Conservation (phyloP, 1,140 invertebrate species). For the Caenorhabditis inopinata region DNA sequence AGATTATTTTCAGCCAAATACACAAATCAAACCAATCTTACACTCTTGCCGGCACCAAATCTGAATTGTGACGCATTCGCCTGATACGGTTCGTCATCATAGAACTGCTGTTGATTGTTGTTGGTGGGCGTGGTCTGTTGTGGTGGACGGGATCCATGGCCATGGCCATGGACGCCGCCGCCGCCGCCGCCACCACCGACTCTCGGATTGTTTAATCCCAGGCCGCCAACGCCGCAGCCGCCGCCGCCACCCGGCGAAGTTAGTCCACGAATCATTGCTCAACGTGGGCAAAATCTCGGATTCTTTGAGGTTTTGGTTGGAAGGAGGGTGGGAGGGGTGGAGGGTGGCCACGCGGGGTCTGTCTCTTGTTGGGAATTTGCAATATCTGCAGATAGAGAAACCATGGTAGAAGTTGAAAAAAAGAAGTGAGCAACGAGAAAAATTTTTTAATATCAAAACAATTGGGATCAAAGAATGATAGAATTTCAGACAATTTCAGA, state of each 20-base stretch:
- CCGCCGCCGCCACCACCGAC: neutral
- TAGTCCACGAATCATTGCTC: constrained; percentile 22
- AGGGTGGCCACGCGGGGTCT: too few species aligned
- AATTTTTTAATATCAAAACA: too few species aligned
- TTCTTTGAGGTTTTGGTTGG: neutral
- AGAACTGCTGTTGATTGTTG: constrained; percentile 15
- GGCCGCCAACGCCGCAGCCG: neutral
- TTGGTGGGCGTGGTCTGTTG: neutral
- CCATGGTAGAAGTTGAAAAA: neutral
- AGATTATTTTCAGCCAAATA: neutral
- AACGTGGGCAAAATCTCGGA: neutral
- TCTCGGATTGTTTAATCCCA: neutral
- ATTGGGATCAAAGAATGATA: neutral
- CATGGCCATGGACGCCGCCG: too few species aligned
- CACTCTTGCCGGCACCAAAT: neutral
- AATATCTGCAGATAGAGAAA: neutral
- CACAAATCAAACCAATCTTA: neutral
- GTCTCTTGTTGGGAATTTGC: neutral
- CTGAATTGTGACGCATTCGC: neutral
- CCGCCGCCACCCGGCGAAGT: neutral
- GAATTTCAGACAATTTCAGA: neutral
- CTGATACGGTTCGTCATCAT: constrained; percentile 26
- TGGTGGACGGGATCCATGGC: too few species aligned
- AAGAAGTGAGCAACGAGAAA: too few species aligned
- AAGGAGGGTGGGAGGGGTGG: too few species aligned